Evolutionary conservation across 2,888 invertebrate species (phyloP).

Genomic region (Linyphia triangularis): DNA sequence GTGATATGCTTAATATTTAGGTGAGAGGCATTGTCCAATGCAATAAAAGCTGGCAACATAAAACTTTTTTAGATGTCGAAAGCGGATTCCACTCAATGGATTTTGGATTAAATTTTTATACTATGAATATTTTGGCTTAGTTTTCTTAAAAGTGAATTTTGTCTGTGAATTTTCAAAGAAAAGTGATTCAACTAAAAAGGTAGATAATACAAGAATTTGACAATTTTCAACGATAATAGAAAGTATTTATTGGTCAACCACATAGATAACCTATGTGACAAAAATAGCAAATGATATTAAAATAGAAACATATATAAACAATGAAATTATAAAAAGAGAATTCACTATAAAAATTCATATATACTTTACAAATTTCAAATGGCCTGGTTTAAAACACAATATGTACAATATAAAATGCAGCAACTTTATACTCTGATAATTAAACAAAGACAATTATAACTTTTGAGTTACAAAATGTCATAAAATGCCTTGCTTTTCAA

Average conservation of each 20-base stretch:
- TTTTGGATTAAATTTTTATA: too few relatives aligned
- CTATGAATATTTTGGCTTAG: too few relatives aligned
- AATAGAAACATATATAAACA: conserved; percentile 48
- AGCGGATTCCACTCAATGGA: too few relatives aligned
- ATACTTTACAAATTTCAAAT: conserved; percentile 7
- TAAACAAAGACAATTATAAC: conserved; percentile 32
- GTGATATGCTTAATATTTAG: too few relatives aligned
- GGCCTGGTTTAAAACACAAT: conserved; percentile 23
- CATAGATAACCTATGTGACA: conserved; percentile 48
- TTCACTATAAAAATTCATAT: conserved; percentile 32
- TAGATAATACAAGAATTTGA: too few relatives aligned
- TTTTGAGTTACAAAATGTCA: conserved; percentile 17
- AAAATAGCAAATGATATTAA: conserved; percentile 42
- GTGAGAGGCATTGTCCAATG: too few relatives aligned
- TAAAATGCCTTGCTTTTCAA: neutral
- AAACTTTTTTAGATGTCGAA: too few relatives aligned
- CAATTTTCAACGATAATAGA: conserved; percentile 30
- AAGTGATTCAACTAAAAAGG: too few relatives aligned
- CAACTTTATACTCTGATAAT: conserved; percentile 39
- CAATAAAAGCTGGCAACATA: too few relatives aligned
- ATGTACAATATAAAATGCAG: conserved; percentile 57
- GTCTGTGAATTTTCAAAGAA: too few relatives aligned
- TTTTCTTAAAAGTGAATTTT: too few relatives aligned
- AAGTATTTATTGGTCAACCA: conserved; percentile 70
- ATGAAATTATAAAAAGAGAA: conserved; percentile 49